These are phyloP conservation scores for Larimichthys polyactis DNA, from an alignment of 2,113 vertebrate genomes.

Conservation along the genomic window DNA sequence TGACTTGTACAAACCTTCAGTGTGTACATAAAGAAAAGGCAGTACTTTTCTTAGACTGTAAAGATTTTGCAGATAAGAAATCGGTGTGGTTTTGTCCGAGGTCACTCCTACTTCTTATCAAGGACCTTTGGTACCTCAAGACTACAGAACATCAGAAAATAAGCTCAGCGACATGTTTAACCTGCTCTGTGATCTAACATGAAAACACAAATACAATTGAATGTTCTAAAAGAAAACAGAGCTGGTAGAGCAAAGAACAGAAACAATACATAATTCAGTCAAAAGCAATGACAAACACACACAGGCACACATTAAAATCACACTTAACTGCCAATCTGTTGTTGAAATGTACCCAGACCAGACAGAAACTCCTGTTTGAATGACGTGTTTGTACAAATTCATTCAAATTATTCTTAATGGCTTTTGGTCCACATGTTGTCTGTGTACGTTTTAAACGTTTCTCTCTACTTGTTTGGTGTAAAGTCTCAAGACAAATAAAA, in stretches of 20 bases:
- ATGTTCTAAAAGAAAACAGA: neutral
- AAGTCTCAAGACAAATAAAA: neutral
- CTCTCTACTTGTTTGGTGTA: neutral
- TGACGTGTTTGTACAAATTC: neutral
- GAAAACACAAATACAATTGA: slow-evolving; percentile 22
- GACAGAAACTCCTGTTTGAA: slow-evolving; percentile 51
- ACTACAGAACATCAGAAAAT: neutral
- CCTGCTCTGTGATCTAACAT: slow-evolving; percentile 8
- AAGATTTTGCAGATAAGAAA: slow-evolving; percentile 12
- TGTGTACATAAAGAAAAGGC: neutral
- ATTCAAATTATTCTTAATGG: neutral
- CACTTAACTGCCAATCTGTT: slow-evolving; percentile 79
- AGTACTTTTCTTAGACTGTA: neutral
- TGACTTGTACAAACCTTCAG: neutral
- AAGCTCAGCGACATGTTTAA: neutral
- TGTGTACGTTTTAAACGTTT: slow-evolving; percentile 42
- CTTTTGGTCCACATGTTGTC: slow-evolving; percentile 29
- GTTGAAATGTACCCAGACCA: slow-evolving; percentile 74
- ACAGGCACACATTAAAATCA: slow-evolving; percentile 72
- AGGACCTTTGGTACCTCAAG: slow-evolving; percentile 1
- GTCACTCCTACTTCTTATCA: slow-evolving; percentile 16
- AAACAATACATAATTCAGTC: neutral
- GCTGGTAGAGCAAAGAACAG: slow-evolving; percentile 2
- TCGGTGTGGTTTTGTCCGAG: neutral
- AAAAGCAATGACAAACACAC: slow-evolving; percentile 28